A percentile compares a stretch with the other conserved stretches of the same genome.
phyloP scores from a whole-genome alignment of 2,888 invertebrate species.

The Caenorhabditis sp. region DNA sequence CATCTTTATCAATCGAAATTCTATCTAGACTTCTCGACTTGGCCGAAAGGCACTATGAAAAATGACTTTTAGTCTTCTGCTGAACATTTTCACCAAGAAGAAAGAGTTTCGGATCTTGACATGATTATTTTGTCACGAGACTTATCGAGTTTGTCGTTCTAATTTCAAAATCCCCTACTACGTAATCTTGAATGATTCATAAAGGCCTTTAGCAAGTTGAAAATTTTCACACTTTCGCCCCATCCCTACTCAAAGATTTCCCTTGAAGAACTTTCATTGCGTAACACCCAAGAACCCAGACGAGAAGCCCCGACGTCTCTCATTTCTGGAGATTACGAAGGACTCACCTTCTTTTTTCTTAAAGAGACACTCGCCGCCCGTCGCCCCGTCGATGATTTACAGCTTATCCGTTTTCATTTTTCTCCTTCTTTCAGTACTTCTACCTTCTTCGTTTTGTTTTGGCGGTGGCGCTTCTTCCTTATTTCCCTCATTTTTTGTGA shows the following conservation, averaged over 20 bases:
- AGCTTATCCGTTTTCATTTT: conserved; percentile 38
- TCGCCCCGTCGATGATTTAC: conserved; percentile 24
- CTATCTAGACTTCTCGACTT: neutral
- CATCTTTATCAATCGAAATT: conserved; percentile 14
- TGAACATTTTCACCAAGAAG: too few relatives aligned
- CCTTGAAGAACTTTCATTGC: neutral
- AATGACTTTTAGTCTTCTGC: too few relatives aligned
- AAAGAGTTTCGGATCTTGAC: too few relatives aligned
- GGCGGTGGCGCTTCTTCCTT: neutral
- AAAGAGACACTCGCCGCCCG: conserved; percentile 7
- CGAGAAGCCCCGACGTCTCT: conserved; percentile 11
- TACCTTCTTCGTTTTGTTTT: conserved; percentile 7
- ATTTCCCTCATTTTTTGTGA: neutral
- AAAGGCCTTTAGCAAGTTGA: neutral
- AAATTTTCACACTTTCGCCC: neutral
- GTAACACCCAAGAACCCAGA: conserved; percentile 19
- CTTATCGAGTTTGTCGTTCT: too few relatives aligned
- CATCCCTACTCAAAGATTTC: neutral
- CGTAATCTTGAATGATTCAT: conserved; percentile 10
- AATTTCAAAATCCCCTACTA: neutral
- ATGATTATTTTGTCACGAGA: too few relatives aligned
- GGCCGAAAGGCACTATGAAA: neutral
- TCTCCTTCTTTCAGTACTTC: conserved; percentile 1
- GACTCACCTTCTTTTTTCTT: conserved; percentile 20
- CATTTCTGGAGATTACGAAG: conserved; percentile 22